Percentiles rank a stretch among this genome's conserved stretches.
Evolutionary conservation across 2,113 vertebrate genomes (phyloP).

Genomic region (Chinchilla lanigera): DNA sequence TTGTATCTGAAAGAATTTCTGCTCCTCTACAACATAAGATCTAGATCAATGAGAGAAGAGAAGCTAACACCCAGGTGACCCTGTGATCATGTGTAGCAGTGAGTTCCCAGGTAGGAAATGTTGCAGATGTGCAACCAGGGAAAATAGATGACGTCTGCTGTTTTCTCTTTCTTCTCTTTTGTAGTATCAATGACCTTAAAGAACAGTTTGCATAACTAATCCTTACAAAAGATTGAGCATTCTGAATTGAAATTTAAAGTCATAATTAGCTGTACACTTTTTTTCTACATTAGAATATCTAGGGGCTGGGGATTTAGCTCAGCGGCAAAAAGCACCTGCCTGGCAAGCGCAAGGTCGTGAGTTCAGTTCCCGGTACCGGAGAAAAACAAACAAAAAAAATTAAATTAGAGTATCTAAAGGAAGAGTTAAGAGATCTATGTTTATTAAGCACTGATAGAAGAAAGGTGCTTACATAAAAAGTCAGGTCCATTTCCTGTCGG

Average conservation of each 20-base stretch:
- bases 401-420: background rate
- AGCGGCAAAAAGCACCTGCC: no score
- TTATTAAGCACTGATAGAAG: background rate
- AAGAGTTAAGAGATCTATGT: background rate
- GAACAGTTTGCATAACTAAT: slow-evolving; percentile 4
- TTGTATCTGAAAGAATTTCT: slow-evolving; percentile 19
- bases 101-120: background rate
- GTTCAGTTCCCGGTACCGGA: no score
- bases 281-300: no score
- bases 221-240: background rate
- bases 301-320: no score
- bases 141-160: background rate
- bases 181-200: slow-evolving; percentile 30
- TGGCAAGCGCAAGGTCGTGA: no score
- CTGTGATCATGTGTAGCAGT: slow-evolving; percentile 39
- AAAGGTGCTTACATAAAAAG: background rate
- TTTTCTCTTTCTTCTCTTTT: background rate
- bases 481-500: background rate
- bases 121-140: background rate
- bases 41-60: slow-evolving; percentile 6
- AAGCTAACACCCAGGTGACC: background rate
- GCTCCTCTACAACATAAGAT: background rate
- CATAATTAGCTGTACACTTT: background rate
- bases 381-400: no score
- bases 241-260: slow-evolving; percentile 24